Evolutionary conservation across 2,888 invertebrate species (phyloP), one percentile per base, ranked within the genome.

Genomic region (Tolmerus cingulatus): DNA sequence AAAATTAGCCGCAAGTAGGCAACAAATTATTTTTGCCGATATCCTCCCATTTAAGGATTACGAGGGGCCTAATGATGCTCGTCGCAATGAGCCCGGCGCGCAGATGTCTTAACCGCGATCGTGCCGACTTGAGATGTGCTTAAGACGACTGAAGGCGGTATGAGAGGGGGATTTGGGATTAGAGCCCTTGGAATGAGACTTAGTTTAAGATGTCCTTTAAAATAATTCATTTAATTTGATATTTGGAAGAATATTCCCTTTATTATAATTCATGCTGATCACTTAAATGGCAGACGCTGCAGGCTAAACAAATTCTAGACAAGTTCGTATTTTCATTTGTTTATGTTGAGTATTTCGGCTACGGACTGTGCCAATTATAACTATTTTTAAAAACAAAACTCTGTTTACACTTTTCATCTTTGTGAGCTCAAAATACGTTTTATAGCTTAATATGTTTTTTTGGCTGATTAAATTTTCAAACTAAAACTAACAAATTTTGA

Each of bases 1-100:
- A 51, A 81, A 81, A 81, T 81, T 81, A 81, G 46, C 30, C 16
- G 55, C 51, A 81, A 81, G 81, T 55, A 81, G 81, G 81, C 81
- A 81, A 81, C 55, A 55, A 76, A 76, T 76, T 76, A 76, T 76
- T 76, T 76, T n/a, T 76, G 37, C 76, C 40, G 76, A 40, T 76
- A 40, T 40, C 34, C 40, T 40, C 76, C 40, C 76, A 37, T n/a
- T 76, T 76, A 76, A 76, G 76, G 76, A 76, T 76, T 76, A 76
- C 37, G 76, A 34, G 76, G 16, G 40, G 9, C 40, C 40, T 76
- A 76, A 76, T 76, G 76, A 76, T 76, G 66, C 66, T 5, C 8
- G 23, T n/a, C 43, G 51, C n/a, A 51, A 51, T 51, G n/a, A n/a
- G 51, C 7, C 4, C n/a, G n/a, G n/a, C 51, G 51, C 51, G 51